These are phyloP conservation scores for Epirrhoe alternata DNA, from an alignment of 2,888 invertebrate species.

Conservation along the genomic window DNA sequence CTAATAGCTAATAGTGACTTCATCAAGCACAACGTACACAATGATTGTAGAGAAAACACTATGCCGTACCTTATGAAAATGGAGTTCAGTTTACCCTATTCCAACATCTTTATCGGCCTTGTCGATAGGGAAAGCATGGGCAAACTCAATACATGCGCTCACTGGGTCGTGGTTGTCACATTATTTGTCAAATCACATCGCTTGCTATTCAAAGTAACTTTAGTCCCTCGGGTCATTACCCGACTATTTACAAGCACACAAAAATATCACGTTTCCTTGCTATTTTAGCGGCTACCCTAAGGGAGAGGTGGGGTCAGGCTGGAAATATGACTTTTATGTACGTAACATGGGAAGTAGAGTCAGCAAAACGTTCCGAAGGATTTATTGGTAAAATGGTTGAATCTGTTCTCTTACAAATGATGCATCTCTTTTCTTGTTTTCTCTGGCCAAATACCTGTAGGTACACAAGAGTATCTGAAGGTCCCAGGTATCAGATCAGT, in stretches of 20 bases:
- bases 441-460: too few species aligned
- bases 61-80: too few species aligned
- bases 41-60: too few species aligned
- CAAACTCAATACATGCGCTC: not conserved
- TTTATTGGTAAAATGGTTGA: too few species aligned
- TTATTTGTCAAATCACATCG: not conserved
- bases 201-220: not conserved
- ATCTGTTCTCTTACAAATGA: too few species aligned
- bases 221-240: constrained; percentile 23
- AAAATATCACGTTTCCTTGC: constrained; percentile 27
- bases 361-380: not conserved
- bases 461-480: too few species aligned
- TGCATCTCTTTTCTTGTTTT: too few species aligned
- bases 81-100: too few species aligned
- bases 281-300: constrained; percentile 25
- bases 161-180: not conserved
- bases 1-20: too few species aligned
- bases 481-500: too few species aligned
- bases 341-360: not conserved
- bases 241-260: constrained; percentile 17
- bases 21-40: too few species aligned
- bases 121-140: not conserved
- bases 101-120: not conserved
- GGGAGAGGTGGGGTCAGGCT: constrained; percentile 28
- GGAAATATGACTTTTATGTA: constrained; percentile 39